Conservation (phyloP, 2,113 vertebrate species). For the Cyanoderma ruficeps region DNA sequence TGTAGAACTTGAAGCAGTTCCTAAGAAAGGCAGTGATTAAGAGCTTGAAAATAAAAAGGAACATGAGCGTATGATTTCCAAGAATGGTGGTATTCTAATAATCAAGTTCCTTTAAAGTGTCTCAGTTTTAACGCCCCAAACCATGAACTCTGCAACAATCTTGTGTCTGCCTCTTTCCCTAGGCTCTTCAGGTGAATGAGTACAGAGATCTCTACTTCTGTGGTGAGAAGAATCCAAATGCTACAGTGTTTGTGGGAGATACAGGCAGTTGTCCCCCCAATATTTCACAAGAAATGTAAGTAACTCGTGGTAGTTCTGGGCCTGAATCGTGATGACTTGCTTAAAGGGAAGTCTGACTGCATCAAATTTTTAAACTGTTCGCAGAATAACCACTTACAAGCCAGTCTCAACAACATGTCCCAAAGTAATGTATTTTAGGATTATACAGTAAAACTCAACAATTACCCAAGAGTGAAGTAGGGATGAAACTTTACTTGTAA, state of each 20-base stretch:
- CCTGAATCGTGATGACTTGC: neutral
- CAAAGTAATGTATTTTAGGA: neutral
- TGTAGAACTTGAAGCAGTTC: neutral
- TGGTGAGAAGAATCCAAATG: neutral
- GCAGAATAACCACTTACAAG: neutral
- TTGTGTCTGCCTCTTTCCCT: neutral
- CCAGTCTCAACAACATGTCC: neutral
- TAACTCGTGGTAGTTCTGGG: neutral
- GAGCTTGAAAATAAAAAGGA: neutral
- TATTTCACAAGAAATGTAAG: slow-evolving; percentile 48
- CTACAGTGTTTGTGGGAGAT: neutral
- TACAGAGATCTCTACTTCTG: slow-evolving; percentile 67
- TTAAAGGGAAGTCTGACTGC: neutral
- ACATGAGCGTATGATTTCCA: neutral
- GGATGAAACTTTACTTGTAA: neutral
- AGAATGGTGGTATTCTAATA: neutral
- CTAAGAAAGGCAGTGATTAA: neutral
- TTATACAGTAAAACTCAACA: neutral
- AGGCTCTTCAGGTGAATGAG: slow-evolving; percentile 72
- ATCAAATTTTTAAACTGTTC: neutral
- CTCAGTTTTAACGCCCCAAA: neutral
- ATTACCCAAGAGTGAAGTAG: neutral
- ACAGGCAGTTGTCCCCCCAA: neutral
- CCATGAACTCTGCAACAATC: neutral
- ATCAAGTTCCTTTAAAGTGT: neutral